Evolutionary conservation across 1,140 invertebrate species (phyloP).

Genomic region (Stenopsyche tienmushanensis): DNA sequence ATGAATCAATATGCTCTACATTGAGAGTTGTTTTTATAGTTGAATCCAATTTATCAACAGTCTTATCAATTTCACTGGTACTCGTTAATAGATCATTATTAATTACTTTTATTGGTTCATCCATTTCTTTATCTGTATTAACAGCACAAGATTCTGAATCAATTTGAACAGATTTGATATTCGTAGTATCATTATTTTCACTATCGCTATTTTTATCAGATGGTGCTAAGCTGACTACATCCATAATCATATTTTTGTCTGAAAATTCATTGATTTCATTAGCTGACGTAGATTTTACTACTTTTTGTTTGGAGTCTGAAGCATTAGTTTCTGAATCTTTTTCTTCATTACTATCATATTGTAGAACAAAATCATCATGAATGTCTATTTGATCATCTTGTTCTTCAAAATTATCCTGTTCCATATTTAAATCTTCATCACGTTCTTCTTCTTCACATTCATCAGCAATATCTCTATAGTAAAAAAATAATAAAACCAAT

Average conservation of each 20-base stretch:
- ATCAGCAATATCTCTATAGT: slow-evolving; percentile 7
- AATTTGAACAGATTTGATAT: neutral
- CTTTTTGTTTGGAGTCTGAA: neutral
- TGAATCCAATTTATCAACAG: no score
- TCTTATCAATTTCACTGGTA: no score
- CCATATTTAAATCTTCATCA: neutral
- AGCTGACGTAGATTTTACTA: neutral
- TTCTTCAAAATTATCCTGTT: neutral
- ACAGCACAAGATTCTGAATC: no score
- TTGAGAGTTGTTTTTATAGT: no score
- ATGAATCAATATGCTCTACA: no score
- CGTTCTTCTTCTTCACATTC: neutral
- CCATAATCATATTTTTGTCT: neutral
- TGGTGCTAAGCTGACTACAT: slow-evolving; percentile 7
- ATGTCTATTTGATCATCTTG: slow-evolving; percentile 23
- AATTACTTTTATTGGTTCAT: no score
- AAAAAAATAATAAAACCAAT: slow-evolving; percentile 12
- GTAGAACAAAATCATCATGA: slow-evolving; percentile 11
- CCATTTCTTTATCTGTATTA: no score
- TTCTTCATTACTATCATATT: slow-evolving; percentile 15
- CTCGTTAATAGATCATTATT: no score
- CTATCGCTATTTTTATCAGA: neutral
- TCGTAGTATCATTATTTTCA: neutral
- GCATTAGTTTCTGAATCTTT: neutral
- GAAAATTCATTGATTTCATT: neutral